These are phyloP conservation scores for Poecilia gillii DNA, from an alignment of 2,797 vertebrate genomes.

Conservation along the genomic window DNA sequence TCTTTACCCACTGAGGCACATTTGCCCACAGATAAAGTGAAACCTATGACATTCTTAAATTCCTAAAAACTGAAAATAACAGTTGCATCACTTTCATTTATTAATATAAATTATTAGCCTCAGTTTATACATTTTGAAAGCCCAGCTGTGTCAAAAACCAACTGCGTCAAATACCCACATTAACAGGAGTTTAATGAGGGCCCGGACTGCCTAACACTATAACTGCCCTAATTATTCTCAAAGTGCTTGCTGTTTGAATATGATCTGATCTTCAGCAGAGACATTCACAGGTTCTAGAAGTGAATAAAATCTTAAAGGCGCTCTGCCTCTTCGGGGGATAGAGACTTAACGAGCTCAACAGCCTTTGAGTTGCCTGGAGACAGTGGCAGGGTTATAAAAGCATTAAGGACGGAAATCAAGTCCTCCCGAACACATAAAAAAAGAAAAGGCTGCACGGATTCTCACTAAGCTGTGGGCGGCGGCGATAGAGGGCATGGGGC, in stretches of 20 bases:
- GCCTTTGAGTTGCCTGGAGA: constrained; percentile 80
- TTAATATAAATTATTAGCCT: background rate
- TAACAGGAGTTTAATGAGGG: constrained; percentile 65
- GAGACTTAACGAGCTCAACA: constrained; percentile 78
- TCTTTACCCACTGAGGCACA: too few species aligned
- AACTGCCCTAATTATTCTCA: constrained; percentile 69
- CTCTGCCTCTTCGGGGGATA: constrained; percentile 70
- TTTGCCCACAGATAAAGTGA: background rate
- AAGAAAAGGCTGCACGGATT: constrained; percentile 53
- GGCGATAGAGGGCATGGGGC: constrained; percentile 29
- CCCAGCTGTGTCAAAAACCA: constrained; percentile 42
- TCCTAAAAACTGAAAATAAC: background rate
- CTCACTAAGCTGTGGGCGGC: constrained; percentile 57
- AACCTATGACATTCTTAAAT: background rate
- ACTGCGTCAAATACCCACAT: constrained; percentile 57
- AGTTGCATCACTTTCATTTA: background rate
- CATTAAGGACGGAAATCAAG: constrained; percentile 76
- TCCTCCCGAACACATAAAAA: constrained; percentile 49
- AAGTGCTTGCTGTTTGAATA: constrained; percentile 54
- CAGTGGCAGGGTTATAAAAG: constrained; percentile 72
- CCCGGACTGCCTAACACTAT: constrained; percentile 55
- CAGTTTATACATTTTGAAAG: constrained; percentile 33
- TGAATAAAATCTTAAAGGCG: constrained; percentile 69
- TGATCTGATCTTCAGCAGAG: constrained; percentile 66
- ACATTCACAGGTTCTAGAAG: constrained; percentile 58